phyloP scores from a whole-genome alignment of 2,797 vertebrate species.

The Enteromius anoplus region DNA sequence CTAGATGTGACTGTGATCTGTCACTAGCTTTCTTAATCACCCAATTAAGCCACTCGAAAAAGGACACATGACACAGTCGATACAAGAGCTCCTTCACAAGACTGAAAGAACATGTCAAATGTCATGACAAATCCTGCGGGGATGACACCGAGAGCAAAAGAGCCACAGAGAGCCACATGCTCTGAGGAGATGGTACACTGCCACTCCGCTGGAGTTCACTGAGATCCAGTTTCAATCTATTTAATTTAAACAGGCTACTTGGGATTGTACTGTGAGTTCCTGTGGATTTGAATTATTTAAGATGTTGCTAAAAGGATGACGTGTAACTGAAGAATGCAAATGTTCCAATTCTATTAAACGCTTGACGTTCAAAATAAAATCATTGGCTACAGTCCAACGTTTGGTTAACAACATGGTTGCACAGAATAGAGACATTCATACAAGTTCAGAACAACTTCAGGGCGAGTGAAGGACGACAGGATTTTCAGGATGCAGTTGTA shows the following conservation, averaged over 20 bases:
- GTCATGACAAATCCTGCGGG: neutral
- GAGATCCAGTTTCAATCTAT: slow-evolving; percentile 2
- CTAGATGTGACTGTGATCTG: neutral
- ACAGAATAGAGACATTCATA: neutral
- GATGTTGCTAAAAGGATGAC: neutral
- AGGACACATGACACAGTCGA: neutral
- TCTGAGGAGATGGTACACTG: slow-evolving; percentile 5
- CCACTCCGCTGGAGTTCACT: neutral
- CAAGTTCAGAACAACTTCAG: neutral
- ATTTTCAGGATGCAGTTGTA: neutral
- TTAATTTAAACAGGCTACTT: neutral
- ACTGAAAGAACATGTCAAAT: neutral
- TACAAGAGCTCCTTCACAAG: neutral
- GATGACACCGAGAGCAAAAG: neutral
- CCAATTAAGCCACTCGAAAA: neutral
- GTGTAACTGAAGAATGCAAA: neutral
- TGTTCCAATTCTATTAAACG: neutral
- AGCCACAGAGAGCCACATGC: neutral
- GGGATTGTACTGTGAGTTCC: neutral
- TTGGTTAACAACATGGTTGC: neutral
- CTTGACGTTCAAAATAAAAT: neutral
- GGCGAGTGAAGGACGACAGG: neutral
- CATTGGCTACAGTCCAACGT: neutral
- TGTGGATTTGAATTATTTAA: slow-evolving; percentile 9
- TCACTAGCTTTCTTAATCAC: neutral